phyloP scores from a whole-genome alignment of 2,888 invertebrate genomes.

The Drosophila conformis region DNA sequence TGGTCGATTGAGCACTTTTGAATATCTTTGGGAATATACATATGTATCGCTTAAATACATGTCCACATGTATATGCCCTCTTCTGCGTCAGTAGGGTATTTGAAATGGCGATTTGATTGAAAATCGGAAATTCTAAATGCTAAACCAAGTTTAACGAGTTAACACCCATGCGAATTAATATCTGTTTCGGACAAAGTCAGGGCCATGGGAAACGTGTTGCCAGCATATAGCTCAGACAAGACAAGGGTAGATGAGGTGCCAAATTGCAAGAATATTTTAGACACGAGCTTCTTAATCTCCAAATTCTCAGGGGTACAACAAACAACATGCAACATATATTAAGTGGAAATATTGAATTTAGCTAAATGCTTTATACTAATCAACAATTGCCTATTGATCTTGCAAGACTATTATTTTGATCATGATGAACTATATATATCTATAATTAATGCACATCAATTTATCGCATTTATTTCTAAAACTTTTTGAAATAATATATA shows the following conservation, averaged over 20 bases:
- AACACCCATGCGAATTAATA: slow-evolving; percentile 49
- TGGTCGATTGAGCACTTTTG: not conserved
- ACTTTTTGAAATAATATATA: not conserved
- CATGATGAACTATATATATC: not conserved
- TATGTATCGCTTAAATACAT: no score
- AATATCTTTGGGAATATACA: not conserved
- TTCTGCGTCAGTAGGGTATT: slow-evolving; percentile 4
- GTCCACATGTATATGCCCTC: not conserved
- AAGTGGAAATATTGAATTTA: not conserved
- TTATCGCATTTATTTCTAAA: not conserved
- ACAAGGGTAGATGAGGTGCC: not conserved
- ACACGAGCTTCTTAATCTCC: not conserved
- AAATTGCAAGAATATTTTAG: not conserved
- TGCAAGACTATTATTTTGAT: not conserved
- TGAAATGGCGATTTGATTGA: slow-evolving; percentile 23
- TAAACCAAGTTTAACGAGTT: slow-evolving; percentile 58
- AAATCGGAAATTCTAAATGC: slow-evolving; percentile 49
- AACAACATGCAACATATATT: not conserved
- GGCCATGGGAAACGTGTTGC: slow-evolving; percentile 52
- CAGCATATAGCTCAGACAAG: slow-evolving; percentile 13
- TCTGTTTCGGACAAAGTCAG: slow-evolving; percentile 47
- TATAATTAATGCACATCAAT: not conserved
- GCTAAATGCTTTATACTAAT: not conserved
- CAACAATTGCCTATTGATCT: not conserved
- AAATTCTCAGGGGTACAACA: not conserved